Evolutionary conservation across 2,888 invertebrate genomes (phyloP).

Genomic region (Tenthredo amoena): DNA sequence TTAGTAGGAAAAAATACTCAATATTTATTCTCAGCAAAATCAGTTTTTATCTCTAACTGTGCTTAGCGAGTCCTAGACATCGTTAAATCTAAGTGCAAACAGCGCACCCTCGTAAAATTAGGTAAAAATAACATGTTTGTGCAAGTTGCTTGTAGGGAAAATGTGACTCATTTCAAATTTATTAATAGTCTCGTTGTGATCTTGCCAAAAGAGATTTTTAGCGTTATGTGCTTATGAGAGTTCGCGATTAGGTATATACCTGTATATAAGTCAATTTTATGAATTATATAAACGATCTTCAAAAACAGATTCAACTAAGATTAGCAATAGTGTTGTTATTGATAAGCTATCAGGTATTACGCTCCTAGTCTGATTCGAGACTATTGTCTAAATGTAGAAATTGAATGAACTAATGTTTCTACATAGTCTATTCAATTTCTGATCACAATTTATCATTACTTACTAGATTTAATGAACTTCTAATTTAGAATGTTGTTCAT

Average conservation of each 20-base stretch:
- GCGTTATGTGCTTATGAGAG: conserved; percentile 31
- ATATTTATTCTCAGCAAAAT: conserved; percentile 18
- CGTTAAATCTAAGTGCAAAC: conserved; percentile 38
- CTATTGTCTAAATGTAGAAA: conserved; percentile 3
- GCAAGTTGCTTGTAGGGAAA: conserved; percentile 52
- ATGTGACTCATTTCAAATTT: conserved; percentile 53
- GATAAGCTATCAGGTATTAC: conserved; percentile 39
- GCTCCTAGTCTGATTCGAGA: background rate
- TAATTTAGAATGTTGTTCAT: background rate
- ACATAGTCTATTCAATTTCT: conserved; percentile 20
- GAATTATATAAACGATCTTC: conserved; percentile 2
- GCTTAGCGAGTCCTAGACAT: conserved; percentile 24
- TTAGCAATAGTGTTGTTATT: conserved; percentile 33
- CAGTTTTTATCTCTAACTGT: conserved; percentile 46
- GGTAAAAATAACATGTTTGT: conserved; percentile 55
- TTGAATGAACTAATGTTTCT: background rate
- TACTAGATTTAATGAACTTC: background rate
- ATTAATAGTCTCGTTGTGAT: conserved; percentile 54
- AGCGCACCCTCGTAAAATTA: conserved; percentile 43
- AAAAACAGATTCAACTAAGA: conserved; percentile 35
- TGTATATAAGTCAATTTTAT: conserved; percentile 12
- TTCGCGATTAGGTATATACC: conserved; percentile 15
- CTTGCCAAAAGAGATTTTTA: conserved; percentile 55
- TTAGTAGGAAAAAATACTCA: background rate
- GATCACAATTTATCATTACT: background rate